phyloP scores from a whole-genome alignment of 2,888 invertebrate genomes.

The Lepas anatifera region DNA sequence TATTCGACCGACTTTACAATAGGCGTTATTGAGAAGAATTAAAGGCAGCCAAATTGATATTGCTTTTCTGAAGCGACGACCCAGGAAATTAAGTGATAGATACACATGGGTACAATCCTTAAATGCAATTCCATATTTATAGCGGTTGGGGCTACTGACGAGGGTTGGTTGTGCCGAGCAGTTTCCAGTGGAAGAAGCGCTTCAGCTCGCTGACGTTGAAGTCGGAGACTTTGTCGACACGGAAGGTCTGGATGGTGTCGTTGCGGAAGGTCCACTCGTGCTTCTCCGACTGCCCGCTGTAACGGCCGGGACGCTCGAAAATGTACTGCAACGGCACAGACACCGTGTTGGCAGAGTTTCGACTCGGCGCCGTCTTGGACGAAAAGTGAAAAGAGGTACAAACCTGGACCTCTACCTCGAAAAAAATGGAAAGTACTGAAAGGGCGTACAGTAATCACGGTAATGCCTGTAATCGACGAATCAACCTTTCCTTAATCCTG shows the following conservation, averaged over 20 bases:
- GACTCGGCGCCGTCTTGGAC: too few species aligned
- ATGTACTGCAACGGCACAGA: background rate
- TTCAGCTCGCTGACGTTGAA: background rate
- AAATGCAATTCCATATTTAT: background rate
- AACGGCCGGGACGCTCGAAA: background rate
- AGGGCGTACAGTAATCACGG: too few species aligned
- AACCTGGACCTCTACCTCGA: too few species aligned
- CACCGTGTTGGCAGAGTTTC: too few species aligned
- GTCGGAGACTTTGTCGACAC: background rate
- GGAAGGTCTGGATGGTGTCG: background rate
- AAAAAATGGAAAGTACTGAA: too few species aligned
- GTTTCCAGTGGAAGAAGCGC: background rate
- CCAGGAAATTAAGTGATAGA: background rate
- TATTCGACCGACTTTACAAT: background rate
- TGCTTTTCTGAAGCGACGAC: background rate
- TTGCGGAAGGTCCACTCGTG: background rate
- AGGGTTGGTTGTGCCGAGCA: background rate
- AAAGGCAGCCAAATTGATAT: background rate
- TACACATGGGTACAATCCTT: background rate
- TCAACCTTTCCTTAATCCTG: too few species aligned
- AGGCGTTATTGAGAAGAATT: background rate
- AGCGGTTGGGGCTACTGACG: background rate
- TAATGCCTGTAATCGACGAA: too few species aligned
- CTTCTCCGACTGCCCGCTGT: background rate
- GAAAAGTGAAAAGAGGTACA: too few species aligned